Conservation (phyloP, 2,888 invertebrate species). For the Cylindroiulus punctatus region DNA sequence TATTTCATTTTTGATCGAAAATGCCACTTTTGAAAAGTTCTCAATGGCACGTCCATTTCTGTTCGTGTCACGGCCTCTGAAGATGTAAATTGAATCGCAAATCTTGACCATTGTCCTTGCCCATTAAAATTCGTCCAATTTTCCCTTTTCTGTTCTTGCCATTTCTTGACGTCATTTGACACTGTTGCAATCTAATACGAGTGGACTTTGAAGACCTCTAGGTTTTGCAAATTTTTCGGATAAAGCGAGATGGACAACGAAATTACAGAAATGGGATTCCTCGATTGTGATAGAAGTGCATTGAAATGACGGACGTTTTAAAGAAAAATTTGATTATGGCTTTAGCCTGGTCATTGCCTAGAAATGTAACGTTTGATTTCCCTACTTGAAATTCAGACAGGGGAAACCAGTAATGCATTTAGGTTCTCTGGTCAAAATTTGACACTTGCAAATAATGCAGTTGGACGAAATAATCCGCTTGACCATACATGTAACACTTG, state of each 20-base stretch:
- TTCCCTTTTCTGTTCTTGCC: background rate
- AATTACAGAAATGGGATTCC: conserved; percentile 32
- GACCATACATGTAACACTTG: background rate
- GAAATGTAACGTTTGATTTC: conserved; percentile 4
- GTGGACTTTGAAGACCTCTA: background rate
- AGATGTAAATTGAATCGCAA: conserved; percentile 9
- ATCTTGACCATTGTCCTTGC: conserved; percentile 4
- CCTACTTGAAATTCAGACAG: background rate
- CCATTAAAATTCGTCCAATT: conserved; percentile 26
- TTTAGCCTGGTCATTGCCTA: background rate
- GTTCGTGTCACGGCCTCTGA: conserved; percentile 6
- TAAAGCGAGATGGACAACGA: conserved; percentile 25
- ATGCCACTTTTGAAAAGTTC: conserved; percentile 25
- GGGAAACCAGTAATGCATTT: background rate
- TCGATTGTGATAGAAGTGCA: background rate
- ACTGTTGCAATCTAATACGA: conserved; percentile 25
- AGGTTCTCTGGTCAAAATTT: background rate
- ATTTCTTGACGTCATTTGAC: conserved; percentile 1
- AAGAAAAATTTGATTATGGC: conserved; percentile 4
- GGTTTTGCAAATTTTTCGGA: background rate
- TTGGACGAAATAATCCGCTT: background rate
- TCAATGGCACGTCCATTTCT: conserved; percentile 32
- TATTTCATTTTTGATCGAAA: conserved; percentile 1
- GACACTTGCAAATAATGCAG: background rate
- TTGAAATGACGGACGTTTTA: conserved; percentile 17